Evolutionary conservation across 2,113 vertebrate species (phyloP).

Genomic region (Petaurus breviceps): DNA sequence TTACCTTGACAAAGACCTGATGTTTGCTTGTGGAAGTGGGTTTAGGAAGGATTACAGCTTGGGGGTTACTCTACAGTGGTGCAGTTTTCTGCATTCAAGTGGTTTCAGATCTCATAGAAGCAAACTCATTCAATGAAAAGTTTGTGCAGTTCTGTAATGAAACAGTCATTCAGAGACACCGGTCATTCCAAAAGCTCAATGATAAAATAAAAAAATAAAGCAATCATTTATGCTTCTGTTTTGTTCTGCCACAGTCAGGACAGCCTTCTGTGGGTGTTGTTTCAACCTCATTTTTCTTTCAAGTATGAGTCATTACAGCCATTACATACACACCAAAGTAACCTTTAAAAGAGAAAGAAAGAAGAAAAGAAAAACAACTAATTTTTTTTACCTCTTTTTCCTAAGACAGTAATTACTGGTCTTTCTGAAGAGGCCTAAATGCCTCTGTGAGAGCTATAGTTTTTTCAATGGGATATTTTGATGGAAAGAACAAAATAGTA

Average conservation of each 20-base stretch:
- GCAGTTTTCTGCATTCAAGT: neutral
- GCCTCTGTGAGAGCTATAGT: neutral
- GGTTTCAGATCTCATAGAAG: neutral
- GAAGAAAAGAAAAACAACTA: neutral
- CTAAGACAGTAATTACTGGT: neutral
- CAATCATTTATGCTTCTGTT: slow-evolving; percentile 39
- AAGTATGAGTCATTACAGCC: neutral
- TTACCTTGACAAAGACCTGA: neutral
- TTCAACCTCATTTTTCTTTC: slow-evolving; percentile 1
- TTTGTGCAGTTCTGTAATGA: neutral
- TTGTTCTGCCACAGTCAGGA: slow-evolving; percentile 41
- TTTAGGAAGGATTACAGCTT: neutral
- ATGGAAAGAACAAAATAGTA: neutral
- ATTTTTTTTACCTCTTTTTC: neutral
- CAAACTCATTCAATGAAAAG: neutral
- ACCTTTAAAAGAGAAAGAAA: neutral
- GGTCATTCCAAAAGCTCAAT: neutral
- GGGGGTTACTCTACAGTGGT: neutral
- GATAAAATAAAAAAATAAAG: neutral
- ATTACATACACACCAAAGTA: slow-evolving; percentile 3
- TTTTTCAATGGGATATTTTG: neutral
- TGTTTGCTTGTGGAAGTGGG: neutral
- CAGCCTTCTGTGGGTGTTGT: slow-evolving; percentile 35
- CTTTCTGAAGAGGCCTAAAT: neutral
- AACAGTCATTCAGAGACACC: neutral